These are phyloP conservation scores for Hyphantria cunea DNA, from an alignment of 1,140 invertebrate genomes.

Conservation along the genomic window DNA sequence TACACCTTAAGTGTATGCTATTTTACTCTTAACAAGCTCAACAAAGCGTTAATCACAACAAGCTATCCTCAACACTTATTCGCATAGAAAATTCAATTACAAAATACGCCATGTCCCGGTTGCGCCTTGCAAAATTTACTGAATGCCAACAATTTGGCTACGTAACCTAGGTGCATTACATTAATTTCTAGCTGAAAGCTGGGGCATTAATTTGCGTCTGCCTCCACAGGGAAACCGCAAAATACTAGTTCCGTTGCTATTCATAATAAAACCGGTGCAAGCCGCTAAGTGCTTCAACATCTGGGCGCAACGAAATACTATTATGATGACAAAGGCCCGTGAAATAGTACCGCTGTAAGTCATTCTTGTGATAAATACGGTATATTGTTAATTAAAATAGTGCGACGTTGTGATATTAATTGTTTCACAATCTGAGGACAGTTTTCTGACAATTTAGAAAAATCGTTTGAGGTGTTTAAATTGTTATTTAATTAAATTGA, in stretches of 20 bases:
- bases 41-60: no score
- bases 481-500: no score
- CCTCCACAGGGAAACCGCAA: constrained; percentile 73
- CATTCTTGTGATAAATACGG: constrained; percentile 25
- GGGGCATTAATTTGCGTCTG: constrained; percentile 77
- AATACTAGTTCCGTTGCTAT: constrained; percentile 78
- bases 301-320: constrained; percentile 71
- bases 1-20: no score
- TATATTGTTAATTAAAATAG: constrained; percentile 34
- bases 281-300: constrained; percentile 78
- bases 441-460: background rate
- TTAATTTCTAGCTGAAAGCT: constrained; percentile 79
- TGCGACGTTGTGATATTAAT: constrained; percentile 12
- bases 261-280: constrained; percentile 77
- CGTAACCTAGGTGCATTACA: constrained; percentile 78
- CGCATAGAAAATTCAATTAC: constrained; percentile 76
- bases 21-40: no score
- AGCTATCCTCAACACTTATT: no score
- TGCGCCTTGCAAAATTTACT: constrained; percentile 61
- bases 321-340: constrained; percentile 69
- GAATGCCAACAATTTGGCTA: constrained; percentile 71
- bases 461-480: background rate
- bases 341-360: constrained; percentile 53
- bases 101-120: constrained; percentile 48
- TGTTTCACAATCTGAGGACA: background rate